These are phyloP conservation scores for Muricea muricata DNA, from an alignment of 92 coral and sea anemone genomes.

Conservation along the genomic window DNA sequence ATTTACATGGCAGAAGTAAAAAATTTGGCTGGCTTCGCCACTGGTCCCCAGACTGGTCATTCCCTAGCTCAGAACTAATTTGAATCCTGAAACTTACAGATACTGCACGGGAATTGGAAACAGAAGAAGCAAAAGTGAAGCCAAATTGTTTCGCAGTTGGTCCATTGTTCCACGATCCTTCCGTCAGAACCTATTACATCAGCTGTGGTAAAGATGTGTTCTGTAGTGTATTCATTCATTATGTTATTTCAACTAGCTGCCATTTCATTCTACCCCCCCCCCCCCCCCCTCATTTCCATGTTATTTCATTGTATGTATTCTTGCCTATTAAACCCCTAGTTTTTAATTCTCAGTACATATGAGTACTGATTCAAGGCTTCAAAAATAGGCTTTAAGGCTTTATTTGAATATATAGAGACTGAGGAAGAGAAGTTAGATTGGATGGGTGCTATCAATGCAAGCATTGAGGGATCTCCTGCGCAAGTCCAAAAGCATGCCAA, in stretches of 20 bases:
- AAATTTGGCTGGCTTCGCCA: too few species aligned
- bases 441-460: constrained; percentile 90
- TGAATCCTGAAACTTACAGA: constrained; percentile 50
- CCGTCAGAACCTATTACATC: constrained; percentile 87
- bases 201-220: constrained; percentile 95
- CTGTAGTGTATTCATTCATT: not conserved
- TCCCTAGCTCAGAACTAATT: too few species aligned
- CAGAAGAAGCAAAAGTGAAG: constrained; percentile 82
- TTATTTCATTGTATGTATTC: too few species aligned
- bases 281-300: too few species aligned
- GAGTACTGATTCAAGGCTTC: too few species aligned
- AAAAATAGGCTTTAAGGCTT: too few species aligned
- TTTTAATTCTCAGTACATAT: too few species aligned
- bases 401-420: too few species aligned
- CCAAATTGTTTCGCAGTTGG: constrained; percentile 96
- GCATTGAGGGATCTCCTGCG: constrained; percentile 74
- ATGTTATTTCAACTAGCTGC: not conserved
- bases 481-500: constrained; percentile 64
- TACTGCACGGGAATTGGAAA: constrained; percentile 91
- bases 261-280: not conserved
- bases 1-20: too few species aligned
- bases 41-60: too few species aligned
- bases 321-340: too few species aligned
- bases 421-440: constrained; percentile 87
- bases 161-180: constrained; percentile 82